phyloP scores from a whole-genome alignment of 2,113 vertebrate genomes.

The Lepidothrix coronata region DNA sequence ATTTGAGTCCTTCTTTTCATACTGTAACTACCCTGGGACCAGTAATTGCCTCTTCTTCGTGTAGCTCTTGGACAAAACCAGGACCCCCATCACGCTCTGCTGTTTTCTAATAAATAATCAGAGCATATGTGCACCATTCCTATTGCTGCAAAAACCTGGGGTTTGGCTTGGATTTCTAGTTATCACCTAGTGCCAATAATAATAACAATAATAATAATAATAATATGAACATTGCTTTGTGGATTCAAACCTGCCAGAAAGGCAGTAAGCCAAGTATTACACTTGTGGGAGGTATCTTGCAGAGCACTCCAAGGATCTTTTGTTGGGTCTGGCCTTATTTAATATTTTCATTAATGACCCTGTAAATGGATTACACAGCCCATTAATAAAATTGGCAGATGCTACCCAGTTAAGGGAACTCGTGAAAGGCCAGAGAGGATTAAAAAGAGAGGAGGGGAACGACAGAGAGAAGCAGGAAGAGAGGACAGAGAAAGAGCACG shows the following conservation, averaged over 20 bases:
- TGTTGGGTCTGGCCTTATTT: slow-evolving; percentile 61
- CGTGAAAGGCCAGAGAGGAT: not conserved
- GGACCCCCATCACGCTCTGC: not conserved
- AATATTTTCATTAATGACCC: slow-evolving; percentile 63
- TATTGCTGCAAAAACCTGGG: not conserved
- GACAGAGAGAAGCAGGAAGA: not conserved
- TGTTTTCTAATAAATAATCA: slow-evolving; percentile 11
- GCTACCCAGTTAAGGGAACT: slow-evolving; percentile 3
- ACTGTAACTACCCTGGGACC: not conserved
- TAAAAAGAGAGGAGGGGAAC: not conserved
- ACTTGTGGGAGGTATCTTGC: slow-evolving; percentile 62
- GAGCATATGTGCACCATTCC: slow-evolving; percentile 48
- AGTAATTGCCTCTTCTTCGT: not conserved
- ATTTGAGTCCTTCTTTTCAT: not conserved
- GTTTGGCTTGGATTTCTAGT: slow-evolving; percentile 19
- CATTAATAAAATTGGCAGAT: slow-evolving; percentile 61
- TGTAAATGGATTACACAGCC: slow-evolving; percentile 55
- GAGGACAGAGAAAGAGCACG: not conserved
- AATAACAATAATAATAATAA: slow-evolving; percentile 67
- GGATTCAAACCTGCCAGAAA: slow-evolving; percentile 43
- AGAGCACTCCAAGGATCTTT: slow-evolving; percentile 58
- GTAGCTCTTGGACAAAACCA: not conserved
- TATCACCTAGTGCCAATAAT: slow-evolving; percentile 53
- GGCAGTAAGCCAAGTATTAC: slow-evolving; percentile 47
- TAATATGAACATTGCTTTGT: slow-evolving; percentile 43